Percentiles rank a stretch among this genome's conserved stretches.
These are phyloP conservation scores for Rugalucina vietnamica DNA, from an alignment of 2,888 invertebrate genomes.

Conservation along the genomic window DNA sequence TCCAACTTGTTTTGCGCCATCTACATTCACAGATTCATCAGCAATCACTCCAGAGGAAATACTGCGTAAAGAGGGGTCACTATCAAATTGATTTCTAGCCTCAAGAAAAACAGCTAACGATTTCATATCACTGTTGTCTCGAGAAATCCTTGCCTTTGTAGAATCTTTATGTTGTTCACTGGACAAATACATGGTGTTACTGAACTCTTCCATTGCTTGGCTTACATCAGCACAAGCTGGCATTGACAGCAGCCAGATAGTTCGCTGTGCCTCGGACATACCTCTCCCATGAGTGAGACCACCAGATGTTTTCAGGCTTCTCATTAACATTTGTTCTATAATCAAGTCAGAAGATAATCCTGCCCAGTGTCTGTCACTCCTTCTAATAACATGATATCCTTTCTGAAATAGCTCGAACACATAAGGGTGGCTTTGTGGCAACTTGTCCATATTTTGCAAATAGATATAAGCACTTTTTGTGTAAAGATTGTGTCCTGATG, in stretches of 20 bases:
- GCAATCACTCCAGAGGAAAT: constrained; percentile 5
- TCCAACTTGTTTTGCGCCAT: constrained; percentile 46
- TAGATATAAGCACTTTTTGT: constrained; percentile 49
- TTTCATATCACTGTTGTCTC: neutral
- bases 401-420: constrained; percentile 33
- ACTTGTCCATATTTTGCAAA: constrained; percentile 43
- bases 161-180: neutral
- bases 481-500: constrained; percentile 26
- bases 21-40: constrained; percentile 17
- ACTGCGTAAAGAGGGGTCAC: constrained; percentile 30
- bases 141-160: neutral
- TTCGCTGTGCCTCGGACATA: neutral
- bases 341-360: neutral
- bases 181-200: neutral
- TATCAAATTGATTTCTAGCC: no score
- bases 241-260: neutral
- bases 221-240: neutral
- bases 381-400: neutral
- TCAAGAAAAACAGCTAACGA: neutral
- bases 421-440: constrained; percentile 22
- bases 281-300: neutral
- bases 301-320: neutral
- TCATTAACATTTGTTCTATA: neutral
- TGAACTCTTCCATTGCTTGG: neutral
- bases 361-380: neutral